Evolutionary conservation across 1,140 invertebrate genomes (phyloP).

Genomic region (Notospermus geniculatus): DNA sequence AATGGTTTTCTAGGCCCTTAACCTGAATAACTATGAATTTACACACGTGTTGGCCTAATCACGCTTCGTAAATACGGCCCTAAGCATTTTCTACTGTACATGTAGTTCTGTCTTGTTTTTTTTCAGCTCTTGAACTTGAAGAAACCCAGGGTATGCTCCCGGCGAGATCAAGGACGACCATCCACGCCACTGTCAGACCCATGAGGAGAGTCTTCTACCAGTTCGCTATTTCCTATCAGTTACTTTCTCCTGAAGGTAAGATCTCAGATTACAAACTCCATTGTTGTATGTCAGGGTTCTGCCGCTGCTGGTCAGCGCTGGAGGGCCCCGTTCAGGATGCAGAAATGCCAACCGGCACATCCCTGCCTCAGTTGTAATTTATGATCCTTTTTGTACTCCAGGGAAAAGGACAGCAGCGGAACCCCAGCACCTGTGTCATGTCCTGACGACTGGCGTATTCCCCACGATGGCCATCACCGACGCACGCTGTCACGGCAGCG

Average conservation of each 20-base stretch:
- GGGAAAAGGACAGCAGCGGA: conserved; percentile 26
- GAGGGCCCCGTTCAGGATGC: too few relatives aligned
- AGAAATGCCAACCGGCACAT: not conserved
- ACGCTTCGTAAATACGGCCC: too few relatives aligned
- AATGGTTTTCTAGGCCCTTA: too few relatives aligned
- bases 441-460: conserved; percentile 51
- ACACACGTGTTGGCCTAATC: too few relatives aligned
- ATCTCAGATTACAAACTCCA: not conserved
- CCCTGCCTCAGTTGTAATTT: conserved; percentile 3
- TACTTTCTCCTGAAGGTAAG: conserved; percentile 46
- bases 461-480: conserved; percentile 50
- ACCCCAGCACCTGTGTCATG: conserved; percentile 46
- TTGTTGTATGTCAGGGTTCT: too few relatives aligned
- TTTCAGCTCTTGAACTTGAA: conserved; percentile 46
- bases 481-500: conserved; percentile 48
- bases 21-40: too few relatives aligned
- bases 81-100: too few relatives aligned
- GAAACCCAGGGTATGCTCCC: conserved; percentile 40
- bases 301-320: too few relatives aligned
- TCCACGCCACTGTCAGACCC: conserved; percentile 44
- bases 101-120: too few relatives aligned
- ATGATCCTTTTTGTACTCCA: not conserved
- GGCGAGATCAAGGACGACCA: conserved; percentile 42
- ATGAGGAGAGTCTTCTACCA: conserved; percentile 44
- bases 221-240: conserved; percentile 50